Evolutionary conservation across 2,888 invertebrate genomes (phyloP).

Genomic region (Apotomis turbidana): DNA sequence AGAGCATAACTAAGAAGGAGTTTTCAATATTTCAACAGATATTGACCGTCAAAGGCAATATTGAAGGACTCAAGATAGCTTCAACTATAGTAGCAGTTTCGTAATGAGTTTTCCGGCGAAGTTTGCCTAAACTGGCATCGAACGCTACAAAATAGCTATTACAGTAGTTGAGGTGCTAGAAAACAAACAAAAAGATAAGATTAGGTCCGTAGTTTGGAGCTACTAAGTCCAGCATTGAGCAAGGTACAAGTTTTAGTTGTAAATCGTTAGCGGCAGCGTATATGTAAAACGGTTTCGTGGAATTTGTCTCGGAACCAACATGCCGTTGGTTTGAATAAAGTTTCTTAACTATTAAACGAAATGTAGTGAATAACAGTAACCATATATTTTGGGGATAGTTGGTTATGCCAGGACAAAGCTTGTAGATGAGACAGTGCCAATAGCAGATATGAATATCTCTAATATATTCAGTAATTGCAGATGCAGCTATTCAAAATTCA

Average conservation of each 20-base stretch:
- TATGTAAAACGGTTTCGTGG: conserved; percentile 25
- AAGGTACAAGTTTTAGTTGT: conserved; percentile 24
- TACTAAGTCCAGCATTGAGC: conserved; percentile 12
- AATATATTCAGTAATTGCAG: background rate
- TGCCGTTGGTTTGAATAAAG: conserved; percentile 22
- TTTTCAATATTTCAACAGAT: background rate
- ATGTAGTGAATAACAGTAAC: conserved; percentile 1
- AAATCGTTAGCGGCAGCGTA: conserved; percentile 14
- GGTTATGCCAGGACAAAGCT: background rate
- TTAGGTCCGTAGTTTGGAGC: conserved; percentile 3
- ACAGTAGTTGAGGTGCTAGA: conserved; percentile 10
- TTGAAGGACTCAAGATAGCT: conserved; percentile 9
- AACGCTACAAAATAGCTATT: conserved; percentile 8
- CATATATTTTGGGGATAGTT: background rate
- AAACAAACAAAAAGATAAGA: conserved; percentile 25
- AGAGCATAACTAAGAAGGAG: conserved; percentile 1
- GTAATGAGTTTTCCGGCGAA: conserved; percentile 11
- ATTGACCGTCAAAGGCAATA: conserved; percentile 13
- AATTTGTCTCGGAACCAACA: conserved; percentile 16
- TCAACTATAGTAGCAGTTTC: conserved; percentile 5
- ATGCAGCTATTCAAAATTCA: no score
- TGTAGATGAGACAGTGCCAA: background rate
- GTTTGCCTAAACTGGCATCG: conserved; percentile 18
- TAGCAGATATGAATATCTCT: background rate
- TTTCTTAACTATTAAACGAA: conserved; percentile 22